Evolutionary conservation across 2,113 vertebrate species (phyloP), one percentile per base, ranked within the genome.

Genomic region (Seriola rivoliana): DNA sequence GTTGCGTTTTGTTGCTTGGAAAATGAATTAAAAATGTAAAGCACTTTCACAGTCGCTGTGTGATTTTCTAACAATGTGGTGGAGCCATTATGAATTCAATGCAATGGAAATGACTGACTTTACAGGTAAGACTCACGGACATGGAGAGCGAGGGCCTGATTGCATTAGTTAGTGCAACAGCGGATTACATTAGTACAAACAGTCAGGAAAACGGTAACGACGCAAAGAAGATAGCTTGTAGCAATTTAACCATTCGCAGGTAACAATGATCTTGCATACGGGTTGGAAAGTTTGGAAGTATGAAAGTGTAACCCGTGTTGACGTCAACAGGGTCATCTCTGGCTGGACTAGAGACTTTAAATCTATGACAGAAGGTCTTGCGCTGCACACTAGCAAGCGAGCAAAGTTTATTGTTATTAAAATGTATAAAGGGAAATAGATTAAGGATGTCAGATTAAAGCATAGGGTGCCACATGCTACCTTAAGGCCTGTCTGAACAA

Each of bases 11-110:
- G 40, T 71, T 42, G 8, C 70, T 68, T 58, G 54, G 36, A 62
- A 29, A 34, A 54, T 75, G 10, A 78, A 71, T 79, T 69, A 68
- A 82, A 80, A 72, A 76, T 80, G 38, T 62, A 69, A 80, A 75
- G 12, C 10, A 32, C 25, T 40, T 48, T 77, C n/a, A 46, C 19
- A 19, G 54, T n/a, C 19, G 2, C 64, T 16, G 48, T 59, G 72
- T 32, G 21, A 42, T 60, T 71, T 54, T 71, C 34, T 17, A 16
- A 60, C 75, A 57, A 66, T 40, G 42, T 63, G 59, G 36, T 6
- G 29, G 50, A 58, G 32, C 19, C 4, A 46, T 12, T 21, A 29
- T 50, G 55, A 44, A 64, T 32, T 78, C 40, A 80, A 29, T 12
- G 23, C 38, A 14, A 25, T 9, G 50, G 19, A n/a, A n/a, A 9